These are phyloP conservation scores for Mastomys natalensis DNA, from an alignment of 2,113 vertebrate genomes.

Conservation along the genomic window DNA sequence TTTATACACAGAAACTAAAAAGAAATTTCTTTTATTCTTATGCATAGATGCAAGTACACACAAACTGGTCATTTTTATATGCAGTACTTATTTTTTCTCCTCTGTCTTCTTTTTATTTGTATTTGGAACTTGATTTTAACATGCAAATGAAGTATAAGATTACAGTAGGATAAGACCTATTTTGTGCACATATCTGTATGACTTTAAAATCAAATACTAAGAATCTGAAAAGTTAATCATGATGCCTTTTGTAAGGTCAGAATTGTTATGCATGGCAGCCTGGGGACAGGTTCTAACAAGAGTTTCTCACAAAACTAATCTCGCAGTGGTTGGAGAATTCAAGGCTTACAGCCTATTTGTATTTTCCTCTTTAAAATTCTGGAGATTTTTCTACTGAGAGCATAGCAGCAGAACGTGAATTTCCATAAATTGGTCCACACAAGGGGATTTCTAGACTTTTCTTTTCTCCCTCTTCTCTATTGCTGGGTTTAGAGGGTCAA, in stretches of 20 bases:
- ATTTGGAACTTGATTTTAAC: slow-evolving; percentile 46
- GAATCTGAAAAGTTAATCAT: slow-evolving; percentile 52
- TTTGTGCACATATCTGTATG: slow-evolving; percentile 41
- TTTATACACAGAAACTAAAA: background rate
- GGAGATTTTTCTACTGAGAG: slow-evolving; percentile 52
- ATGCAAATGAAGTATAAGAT: slow-evolving; percentile 49
- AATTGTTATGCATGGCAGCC: slow-evolving; percentile 34
- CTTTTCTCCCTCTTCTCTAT: slow-evolving; percentile 67
- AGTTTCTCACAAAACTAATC: slow-evolving; percentile 67
- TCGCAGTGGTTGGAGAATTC: slow-evolving; percentile 62
- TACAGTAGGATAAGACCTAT: background rate
- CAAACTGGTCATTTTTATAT: background rate
- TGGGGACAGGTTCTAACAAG: slow-evolving; percentile 24
- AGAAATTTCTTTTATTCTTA: background rate
- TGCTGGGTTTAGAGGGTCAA: slow-evolving; percentile 75
- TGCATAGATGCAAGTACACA: background rate
- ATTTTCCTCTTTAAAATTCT: slow-evolving; percentile 68
- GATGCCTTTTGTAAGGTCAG: slow-evolving; percentile 60
- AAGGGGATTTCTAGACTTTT: slow-evolving; percentile 59
- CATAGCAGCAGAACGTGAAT: slow-evolving; percentile 30
- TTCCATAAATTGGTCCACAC: slow-evolving; percentile 67
- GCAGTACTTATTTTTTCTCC: slow-evolving; percentile 51
- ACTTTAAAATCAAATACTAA: slow-evolving; percentile 62
- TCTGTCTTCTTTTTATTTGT: background rate
- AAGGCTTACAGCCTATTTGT: slow-evolving; percentile 60